Percentiles rank a stretch among this genome's conserved stretches.
Evolutionary conservation across 1,140 invertebrate genomes (phyloP).

Genomic region (Pachyrhynchus sulphureomaculatus): DNA sequence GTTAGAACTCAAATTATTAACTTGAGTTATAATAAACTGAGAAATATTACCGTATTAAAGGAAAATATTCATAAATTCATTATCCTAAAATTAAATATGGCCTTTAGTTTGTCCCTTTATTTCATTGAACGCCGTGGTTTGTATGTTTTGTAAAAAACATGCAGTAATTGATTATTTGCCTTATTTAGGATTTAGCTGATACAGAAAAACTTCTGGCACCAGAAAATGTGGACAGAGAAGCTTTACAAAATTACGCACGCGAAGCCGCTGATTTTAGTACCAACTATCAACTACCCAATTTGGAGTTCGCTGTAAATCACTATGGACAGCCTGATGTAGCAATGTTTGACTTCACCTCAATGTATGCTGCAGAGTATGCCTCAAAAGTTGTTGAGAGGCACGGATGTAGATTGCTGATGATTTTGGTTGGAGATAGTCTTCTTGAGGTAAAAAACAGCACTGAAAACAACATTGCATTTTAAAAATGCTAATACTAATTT

Average conservation of each 20-base stretch:
- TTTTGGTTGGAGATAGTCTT: conserved; percentile 93
- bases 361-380: conserved; percentile 97
- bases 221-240: conserved; percentile 89
- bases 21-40: too few relatives aligned
- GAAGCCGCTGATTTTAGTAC: conserved; percentile 97
- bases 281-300: conserved; percentile 81
- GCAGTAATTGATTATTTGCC: too few relatives aligned
- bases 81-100: too few relatives aligned
- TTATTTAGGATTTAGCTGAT: conserved; percentile 84
- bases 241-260: conserved; percentile 86
- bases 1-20: too few relatives aligned
- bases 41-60: too few relatives aligned
- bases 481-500: too few relatives aligned
- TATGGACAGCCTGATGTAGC: conserved; percentile 97
- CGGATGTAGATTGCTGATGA: conserved; percentile 79
- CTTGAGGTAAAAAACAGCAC: conserved; percentile 67
- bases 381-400: conserved; percentile 75
- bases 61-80: too few relatives aligned
- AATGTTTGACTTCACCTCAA: conserved; percentile 99
- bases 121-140: too few relatives aligned
- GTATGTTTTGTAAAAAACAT: too few relatives aligned
- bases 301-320: conserved; percentile 97
- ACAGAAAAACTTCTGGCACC: conserved; percentile 82
- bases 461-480: neutral
- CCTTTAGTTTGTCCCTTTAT: too few relatives aligned